A percentile compares a stretch with the other conserved stretches of the same genome.
Conservation (phyloP, 2,888 invertebrate genomes). For the Chironomus tentans region DNA sequence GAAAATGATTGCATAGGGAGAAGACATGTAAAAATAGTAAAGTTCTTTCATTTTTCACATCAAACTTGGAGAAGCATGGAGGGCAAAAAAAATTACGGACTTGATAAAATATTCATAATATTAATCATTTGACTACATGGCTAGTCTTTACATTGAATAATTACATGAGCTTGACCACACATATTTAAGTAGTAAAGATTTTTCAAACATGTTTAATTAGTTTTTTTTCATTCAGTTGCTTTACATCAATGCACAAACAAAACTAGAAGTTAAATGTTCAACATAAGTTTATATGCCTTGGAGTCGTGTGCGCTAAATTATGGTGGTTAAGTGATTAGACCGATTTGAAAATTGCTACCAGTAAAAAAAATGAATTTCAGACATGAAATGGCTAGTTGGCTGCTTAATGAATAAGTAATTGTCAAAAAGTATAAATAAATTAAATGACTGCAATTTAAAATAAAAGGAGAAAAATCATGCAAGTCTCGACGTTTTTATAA, state of each 20-base stretch:
- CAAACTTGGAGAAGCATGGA: no score
- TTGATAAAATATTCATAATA: constrained; percentile 11
- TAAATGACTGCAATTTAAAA: not conserved
- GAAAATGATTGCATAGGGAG: not conserved
- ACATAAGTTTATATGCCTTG: not conserved
- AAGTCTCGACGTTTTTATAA: not conserved
- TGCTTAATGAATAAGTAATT: not conserved
- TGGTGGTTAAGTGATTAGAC: constrained; percentile 2
- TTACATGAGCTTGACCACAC: not conserved
- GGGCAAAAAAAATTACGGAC: not conserved
- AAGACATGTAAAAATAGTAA: not conserved
- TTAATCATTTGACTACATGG: not conserved
- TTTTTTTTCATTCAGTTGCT: not conserved
- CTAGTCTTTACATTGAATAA: not conserved
- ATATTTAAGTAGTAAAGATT: not conserved
- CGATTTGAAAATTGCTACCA: not conserved
- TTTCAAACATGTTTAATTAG: constrained; percentile 13
- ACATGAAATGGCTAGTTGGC: not conserved
- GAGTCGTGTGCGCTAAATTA: not conserved
- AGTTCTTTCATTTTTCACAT: no score
- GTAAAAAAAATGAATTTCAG: not conserved
- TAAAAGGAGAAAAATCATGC: not conserved
- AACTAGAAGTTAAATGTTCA: not conserved
- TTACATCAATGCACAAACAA: no score
- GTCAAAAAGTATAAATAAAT: not conserved